Evolutionary conservation across 92 coral and sea anemone species (phyloP).

Genomic region (Palythoa grandiflora): DNA sequence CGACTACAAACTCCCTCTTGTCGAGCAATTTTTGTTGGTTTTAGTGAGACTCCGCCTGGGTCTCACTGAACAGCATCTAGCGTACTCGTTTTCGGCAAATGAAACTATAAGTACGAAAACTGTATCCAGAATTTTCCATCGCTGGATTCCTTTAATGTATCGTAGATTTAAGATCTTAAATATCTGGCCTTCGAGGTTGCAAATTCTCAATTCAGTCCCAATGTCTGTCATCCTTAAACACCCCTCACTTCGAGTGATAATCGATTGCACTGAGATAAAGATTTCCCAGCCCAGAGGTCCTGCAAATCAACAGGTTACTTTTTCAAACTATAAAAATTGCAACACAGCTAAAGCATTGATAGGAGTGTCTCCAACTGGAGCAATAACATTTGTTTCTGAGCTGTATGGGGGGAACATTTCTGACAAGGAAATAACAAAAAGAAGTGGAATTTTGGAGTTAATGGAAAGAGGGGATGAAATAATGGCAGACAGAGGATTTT

Average conservation of each 20-base stretch:
- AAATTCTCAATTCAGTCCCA: not conserved
- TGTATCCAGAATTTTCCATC: conserved; percentile 38
- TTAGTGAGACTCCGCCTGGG: conserved; percentile 10
- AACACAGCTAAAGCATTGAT: conserved; percentile 48
- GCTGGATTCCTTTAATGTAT: conserved; percentile 36
- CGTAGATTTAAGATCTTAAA: not conserved
- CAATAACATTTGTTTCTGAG: conserved; percentile 52
- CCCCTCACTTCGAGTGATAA: not conserved
- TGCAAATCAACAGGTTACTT: conserved; percentile 10
- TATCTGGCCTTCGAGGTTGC: conserved; percentile 53
- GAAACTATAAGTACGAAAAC: conserved; percentile 10
- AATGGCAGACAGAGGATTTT: conserved; percentile 54
- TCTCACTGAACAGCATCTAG: conserved; percentile 39
- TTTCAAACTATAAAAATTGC: conserved; percentile 48
- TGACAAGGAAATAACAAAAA: conserved; percentile 47
- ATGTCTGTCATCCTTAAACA: conserved; percentile 3
- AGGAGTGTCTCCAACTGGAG: conserved; percentile 50
- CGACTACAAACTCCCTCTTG: not conserved
- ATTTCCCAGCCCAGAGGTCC: conserved; percentile 26
- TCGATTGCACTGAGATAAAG: conserved; percentile 53
- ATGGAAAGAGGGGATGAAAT: conserved; percentile 40
- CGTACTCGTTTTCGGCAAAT: not conserved
- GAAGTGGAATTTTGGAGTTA: conserved; percentile 45
- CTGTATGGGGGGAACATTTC: conserved; percentile 55
- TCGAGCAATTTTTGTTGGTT: not conserved